These are phyloP conservation scores for Scaptomyza reducta DNA, from an alignment of 2,888 invertebrate genomes.

Conservation along the genomic window DNA sequence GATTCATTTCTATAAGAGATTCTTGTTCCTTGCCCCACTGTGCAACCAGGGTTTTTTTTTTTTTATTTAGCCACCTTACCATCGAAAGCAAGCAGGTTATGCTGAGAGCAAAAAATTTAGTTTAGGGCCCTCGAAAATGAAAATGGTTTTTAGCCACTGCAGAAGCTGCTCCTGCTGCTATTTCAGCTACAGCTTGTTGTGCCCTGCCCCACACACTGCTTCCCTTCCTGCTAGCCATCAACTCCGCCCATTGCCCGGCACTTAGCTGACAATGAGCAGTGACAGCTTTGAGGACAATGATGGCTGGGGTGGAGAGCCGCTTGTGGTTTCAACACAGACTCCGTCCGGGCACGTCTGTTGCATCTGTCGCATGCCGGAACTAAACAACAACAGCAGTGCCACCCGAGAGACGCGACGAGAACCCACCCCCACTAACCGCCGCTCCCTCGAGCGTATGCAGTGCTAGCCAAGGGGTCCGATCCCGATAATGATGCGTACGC, in stretches of 20 bases:
- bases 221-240: slow-evolving; percentile 9
- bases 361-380: slow-evolving; percentile 79
- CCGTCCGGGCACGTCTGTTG: slow-evolving; percentile 59
- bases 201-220: slow-evolving; percentile 7
- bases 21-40: slow-evolving; percentile 31
- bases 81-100: slow-evolving; percentile 51
- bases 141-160: slow-evolving; percentile 57
- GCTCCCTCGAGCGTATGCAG: slow-evolving; percentile 9
- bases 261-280: slow-evolving; percentile 77
- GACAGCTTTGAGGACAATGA: slow-evolving; percentile 56
- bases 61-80: slow-evolving; percentile 48
- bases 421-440: slow-evolving; percentile 1
- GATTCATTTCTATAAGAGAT: not conserved
- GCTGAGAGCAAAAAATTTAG: slow-evolving; percentile 60
- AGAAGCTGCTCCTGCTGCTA: slow-evolving; percentile 18
- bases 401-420: slow-evolving; percentile 43
- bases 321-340: slow-evolving; percentile 62
- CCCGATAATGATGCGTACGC: slow-evolving; percentile 75
- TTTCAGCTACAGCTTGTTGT: slow-evolving; percentile 43
- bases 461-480: slow-evolving; percentile 17
- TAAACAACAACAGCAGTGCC: slow-evolving; percentile 61
- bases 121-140: slow-evolving; percentile 71
- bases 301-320: slow-evolving; percentile 58
- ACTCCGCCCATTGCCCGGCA: slow-evolving; percentile 55
- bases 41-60: slow-evolving; percentile 57